Base-by-base conservation (phyloP, 2,888 invertebrate species). In the Sthenelais limicola region DNA sequence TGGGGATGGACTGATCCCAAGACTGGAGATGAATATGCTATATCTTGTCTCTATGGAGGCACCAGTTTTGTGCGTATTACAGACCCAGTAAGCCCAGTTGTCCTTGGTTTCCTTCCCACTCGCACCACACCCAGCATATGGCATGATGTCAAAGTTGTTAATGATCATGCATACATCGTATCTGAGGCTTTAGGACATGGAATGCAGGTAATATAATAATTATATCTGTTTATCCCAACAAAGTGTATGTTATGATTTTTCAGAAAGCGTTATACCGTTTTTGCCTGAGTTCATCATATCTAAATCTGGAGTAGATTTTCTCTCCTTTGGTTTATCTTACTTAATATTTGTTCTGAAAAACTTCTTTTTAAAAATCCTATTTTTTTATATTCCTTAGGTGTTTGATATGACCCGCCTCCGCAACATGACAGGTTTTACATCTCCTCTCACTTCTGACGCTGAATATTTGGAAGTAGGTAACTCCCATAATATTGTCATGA, bases 401-500 rank as follows among this genome's bases (percentile, higher is more conserved):
- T 56, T 58, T 15, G 71, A 71, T 38, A 33, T 71, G 71, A 71
- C 43, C 12, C 56, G 32, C 5, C 58, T 71, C 24, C 38, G 58
- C 7, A 49, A 32, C n/a, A 47, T 69, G 52, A 35, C 32, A 21
- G 56, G 32, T 3, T 33, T 28, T 43, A 66, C 12, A 38, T 47
- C 33, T 9, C 30, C 3, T 12, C 26, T 68, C 48, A 47, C 24
- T 5, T 21, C 68, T 1, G 68, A 68, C 30, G 35, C 52, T 4
- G 49, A 54, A 12, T 73, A 73, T 51, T 9, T 30, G 9, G 70
- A 66, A n/a, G 28, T 62, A 1, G 73, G 73, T 18, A 56, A 73
- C 52, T 33, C 73, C 15, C 73, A 73, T 32, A 73, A 73, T 52
- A 62, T 73, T 38, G 62, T 71, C 26, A 15, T 21, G 30, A 56